Base-by-base conservation (phyloP, 2,113 vertebrate species). In the Silurus meridionalis region DNA sequence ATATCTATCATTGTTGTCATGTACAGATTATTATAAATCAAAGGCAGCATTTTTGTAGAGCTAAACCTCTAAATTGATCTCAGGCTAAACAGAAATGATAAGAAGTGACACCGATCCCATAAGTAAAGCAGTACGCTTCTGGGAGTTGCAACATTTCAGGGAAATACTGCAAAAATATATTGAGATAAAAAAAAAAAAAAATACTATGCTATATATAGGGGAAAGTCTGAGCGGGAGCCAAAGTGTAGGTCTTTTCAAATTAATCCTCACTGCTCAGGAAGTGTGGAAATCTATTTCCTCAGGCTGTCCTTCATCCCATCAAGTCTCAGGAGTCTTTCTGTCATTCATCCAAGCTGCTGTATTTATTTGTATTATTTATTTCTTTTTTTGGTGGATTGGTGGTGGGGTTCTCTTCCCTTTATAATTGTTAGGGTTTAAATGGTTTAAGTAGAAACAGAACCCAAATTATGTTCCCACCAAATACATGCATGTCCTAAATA, bases 291-390 rank as follows among this genome's bases (percentile, higher is more conserved):
- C 87, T 88, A 83, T 91, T 91, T 90, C 91, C 91, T 91, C 93
- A 94, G 93, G 94, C 94, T 94, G 92, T 94, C 93, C 94, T 90
- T 88, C 91, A 82, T 91, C 86, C 88, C 78, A 64, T 71, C 91
- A 91, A 92, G 91, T 91, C 90, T 91, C 91, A 80, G 74, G 88
- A 91, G 91, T 79, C 88, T 79, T 92, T 94, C 92, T 94, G 94
- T 94, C 94, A 94, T 94, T 94, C 91, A 95, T 87, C 91, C 91
- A 91, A 91, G 57, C 23, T 28, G 23, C 23, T 17, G 21, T 50
- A n/a, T 80, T 60, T 60, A 37, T 69, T 69, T 28, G 55, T 37
- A 28, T 74, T 74, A 10, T 74, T 74, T 72, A 74, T 74, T 74
- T 74, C 19, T 50, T 81, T 4, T 82, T 50, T 46, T 28, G 37